A percentile compares a stretch with the other conserved stretches of the same genome.
phyloP scores from a whole-genome alignment of 2,797 vertebrate genomes.

The Onychomys arenicola region DNA sequence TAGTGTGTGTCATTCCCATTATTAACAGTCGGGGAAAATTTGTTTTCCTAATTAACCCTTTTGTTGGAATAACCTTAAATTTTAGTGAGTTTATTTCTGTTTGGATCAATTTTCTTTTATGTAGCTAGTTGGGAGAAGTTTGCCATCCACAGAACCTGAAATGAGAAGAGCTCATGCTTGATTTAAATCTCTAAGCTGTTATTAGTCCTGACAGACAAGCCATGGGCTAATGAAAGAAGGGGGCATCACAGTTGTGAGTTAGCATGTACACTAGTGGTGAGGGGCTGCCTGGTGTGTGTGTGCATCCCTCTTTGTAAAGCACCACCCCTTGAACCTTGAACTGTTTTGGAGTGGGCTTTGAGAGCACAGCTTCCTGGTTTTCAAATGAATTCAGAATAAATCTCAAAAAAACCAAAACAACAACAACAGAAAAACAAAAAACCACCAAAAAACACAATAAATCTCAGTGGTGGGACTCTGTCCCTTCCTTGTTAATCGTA shows the following conservation, averaged over 20 bases:
- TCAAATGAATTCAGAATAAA: conserved; percentile 76
- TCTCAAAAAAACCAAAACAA: conserved; percentile 14
- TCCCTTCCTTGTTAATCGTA: conserved; percentile 64
- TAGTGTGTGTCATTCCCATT: conserved; percentile 98
- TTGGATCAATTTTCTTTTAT: conserved; percentile 78
- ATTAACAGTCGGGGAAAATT: conserved; percentile 99
- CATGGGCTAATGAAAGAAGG: not conserved
- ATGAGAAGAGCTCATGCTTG: not conserved
- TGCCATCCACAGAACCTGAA: not conserved
- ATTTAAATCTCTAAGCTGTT: conserved; percentile 49
- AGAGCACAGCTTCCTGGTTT: conserved; percentile 66
- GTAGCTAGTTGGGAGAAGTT: not conserved
- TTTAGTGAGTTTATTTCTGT: conserved; percentile 85
- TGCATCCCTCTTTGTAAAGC: not conserved
- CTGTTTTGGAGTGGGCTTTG: conserved; percentile 65
- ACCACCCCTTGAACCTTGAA: conserved; percentile 62
- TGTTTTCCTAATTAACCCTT: conserved; percentile 99
- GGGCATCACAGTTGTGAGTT: not conserved
- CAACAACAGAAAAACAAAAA: too few relatives aligned
- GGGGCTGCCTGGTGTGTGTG: not conserved
- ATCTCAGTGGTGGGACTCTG: conserved; percentile 62
- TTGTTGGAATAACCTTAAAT: conserved; percentile 92
- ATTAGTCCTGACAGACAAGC: not conserved
- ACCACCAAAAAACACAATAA: conserved; percentile 30
- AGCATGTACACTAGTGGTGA: conserved; percentile 43